Conservation (phyloP, 35 echinoderm and acorn worm species). For the Chiridota heheva region DNA sequence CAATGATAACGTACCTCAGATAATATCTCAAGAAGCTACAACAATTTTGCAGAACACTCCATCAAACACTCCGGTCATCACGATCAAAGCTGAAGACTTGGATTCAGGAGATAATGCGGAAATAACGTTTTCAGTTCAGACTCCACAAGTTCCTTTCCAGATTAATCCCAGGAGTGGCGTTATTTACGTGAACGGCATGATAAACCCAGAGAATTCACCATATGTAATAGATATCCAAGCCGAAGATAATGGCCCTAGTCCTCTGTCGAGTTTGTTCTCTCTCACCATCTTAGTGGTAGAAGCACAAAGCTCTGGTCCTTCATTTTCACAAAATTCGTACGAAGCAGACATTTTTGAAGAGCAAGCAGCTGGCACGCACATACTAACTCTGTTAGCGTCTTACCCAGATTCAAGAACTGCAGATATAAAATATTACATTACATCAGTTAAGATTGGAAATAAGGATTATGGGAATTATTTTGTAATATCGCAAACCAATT, state of each 20-base stretch:
- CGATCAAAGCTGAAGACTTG: slow-evolving; percentile 61
- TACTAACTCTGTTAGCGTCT: slow-evolving; percentile 60
- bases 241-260: slow-evolving; percentile 52
- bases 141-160: slow-evolving; percentile 49
- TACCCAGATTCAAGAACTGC: slow-evolving; percentile 47
- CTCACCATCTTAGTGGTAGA: slow-evolving; percentile 69
- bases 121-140: slow-evolving; percentile 60
- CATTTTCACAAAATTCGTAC: slow-evolving; percentile 58
- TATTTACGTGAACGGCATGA: slow-evolving; percentile 39
- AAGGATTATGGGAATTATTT: slow-evolving; percentile 49
- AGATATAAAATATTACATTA: slow-evolving; percentile 80
- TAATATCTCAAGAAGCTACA: slow-evolving; percentile 81
- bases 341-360: slow-evolving; percentile 54
- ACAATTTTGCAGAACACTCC: slow-evolving; percentile 42
- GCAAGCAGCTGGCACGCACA: slow-evolving; percentile 43
- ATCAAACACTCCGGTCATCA: slow-evolving; percentile 46
- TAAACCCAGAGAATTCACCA: slow-evolving; percentile 12
- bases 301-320: slow-evolving; percentile 42
- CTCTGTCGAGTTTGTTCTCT: slow-evolving; percentile 14
- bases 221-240: slow-evolving; percentile 63
- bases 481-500: slow-evolving; percentile 2
- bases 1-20: slow-evolving; percentile 84
- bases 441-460: slow-evolving; percentile 53
- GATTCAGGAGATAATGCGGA: slow-evolving; percentile 77
- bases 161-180: slow-evolving; percentile 65